A percentile compares a stretch with the other conserved stretches of the same genome.
These are phyloP conservation scores for Drosophila burlai DNA, from an alignment of 1,140 invertebrate genomes.

Conservation along the genomic window DNA sequence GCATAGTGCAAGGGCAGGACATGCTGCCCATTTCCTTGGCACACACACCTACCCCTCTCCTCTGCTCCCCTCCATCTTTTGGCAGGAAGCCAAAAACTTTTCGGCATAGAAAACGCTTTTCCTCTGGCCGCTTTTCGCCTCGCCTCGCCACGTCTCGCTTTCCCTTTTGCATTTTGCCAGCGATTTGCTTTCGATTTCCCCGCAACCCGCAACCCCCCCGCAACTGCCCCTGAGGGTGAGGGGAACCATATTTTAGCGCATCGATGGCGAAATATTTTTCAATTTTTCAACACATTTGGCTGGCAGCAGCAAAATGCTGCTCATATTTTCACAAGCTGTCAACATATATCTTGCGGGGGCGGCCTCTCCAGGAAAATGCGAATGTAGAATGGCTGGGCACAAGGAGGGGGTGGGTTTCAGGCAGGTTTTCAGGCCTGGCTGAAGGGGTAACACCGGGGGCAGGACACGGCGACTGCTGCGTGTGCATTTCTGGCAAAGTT, in stretches of 20 bases:
- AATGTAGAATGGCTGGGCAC: not conserved
- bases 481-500: constrained; percentile 77
- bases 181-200: constrained; percentile 59
- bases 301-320: constrained; percentile 80
- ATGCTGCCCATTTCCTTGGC: constrained; percentile 46
- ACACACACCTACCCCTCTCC: not conserved
- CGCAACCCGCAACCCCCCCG: not conserved
- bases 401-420: not conserved
- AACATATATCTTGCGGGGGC: constrained; percentile 73
- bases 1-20: constrained; percentile 25
- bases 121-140: not conserved
- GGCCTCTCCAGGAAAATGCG: constrained; percentile 4
- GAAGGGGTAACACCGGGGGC: not conserved
- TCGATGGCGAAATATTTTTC: constrained; percentile 81
- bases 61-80: constrained; percentile 20
- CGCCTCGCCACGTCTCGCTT: constrained; percentile 1
- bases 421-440: not conserved
- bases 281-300: constrained; percentile 83
- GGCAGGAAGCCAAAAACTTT: constrained; percentile 67
- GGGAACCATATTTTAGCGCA: constrained; percentile 77
- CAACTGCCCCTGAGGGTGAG: constrained; percentile 11
- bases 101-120: constrained; percentile 61
- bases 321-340: constrained; percentile 81
- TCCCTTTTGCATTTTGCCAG: constrained; percentile 63
- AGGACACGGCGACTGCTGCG: constrained; percentile 44